phyloP scores from a whole-genome alignment of 2,797 vertebrate genomes.

The Hemitrygon akajei region DNA sequence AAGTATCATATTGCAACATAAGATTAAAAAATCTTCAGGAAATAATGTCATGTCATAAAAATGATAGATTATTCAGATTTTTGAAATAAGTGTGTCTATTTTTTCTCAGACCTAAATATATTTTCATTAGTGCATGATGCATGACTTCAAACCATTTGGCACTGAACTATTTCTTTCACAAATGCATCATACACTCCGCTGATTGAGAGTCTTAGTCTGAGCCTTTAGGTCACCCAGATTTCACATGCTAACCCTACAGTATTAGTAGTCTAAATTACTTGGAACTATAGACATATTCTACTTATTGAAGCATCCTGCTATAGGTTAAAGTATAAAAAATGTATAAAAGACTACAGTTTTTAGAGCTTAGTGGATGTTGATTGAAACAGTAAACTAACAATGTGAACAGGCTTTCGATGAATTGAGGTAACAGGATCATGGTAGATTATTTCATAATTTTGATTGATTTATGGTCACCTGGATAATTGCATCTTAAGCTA shows the following conservation, averaged over 20 bases:
- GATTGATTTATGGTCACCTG: neutral
- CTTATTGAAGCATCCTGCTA: neutral
- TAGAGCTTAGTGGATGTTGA: neutral
- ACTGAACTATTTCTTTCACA: neutral
- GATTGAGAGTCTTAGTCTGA: conserved; percentile 5
- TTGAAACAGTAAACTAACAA: neutral
- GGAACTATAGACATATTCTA: neutral
- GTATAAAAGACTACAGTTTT: neutral
- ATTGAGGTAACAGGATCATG: neutral
- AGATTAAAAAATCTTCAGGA: neutral
- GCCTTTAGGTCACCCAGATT: neutral
- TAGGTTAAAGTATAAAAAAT: neutral
- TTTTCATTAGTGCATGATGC: conserved; percentile 23
- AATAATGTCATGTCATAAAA: neutral
- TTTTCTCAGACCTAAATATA: neutral
- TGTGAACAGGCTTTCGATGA: neutral
- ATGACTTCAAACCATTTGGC: neutral
- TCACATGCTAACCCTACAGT: neutral
- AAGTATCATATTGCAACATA: neutral
- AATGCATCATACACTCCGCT: neutral
- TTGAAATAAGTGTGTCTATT: neutral
- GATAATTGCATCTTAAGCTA: neutral
- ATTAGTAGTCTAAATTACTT: neutral
- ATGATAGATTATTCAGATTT: conserved; percentile 10
- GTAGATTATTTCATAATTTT: neutral